A percentile compares a stretch with the other conserved stretches of the same genome.
Conservation (phyloP, 2,888 invertebrate species). For the Metalampra italica region DNA sequence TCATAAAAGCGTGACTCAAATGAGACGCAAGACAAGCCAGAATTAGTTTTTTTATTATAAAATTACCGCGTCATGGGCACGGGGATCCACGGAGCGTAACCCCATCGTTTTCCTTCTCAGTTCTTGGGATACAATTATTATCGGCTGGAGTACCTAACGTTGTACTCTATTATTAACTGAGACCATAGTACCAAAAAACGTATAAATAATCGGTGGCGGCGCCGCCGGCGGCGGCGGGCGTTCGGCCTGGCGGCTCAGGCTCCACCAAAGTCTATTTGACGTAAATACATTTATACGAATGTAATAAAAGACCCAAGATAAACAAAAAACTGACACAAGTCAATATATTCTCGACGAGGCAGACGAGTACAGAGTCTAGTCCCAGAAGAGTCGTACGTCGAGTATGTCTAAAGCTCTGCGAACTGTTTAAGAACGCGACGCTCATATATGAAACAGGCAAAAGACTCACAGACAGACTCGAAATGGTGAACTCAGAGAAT, state of each 20-base stretch:
- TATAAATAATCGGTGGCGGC: constrained; percentile 37
- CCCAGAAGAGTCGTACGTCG: too few species aligned
- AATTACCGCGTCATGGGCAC: constrained; percentile 62
- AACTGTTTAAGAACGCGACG: too few species aligned
- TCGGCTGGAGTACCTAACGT: constrained; percentile 26
- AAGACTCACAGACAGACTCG: too few species aligned
- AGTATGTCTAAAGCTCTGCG: too few species aligned
- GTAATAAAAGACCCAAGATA: too few species aligned
- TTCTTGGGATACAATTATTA: constrained; percentile 71
- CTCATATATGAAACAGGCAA: too few species aligned
- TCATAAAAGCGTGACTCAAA: constrained; percentile 25
- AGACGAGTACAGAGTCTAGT: too few species aligned
- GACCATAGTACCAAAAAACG: constrained; percentile 36
- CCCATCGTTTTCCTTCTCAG: constrained; percentile 57
- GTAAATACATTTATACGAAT: too few species aligned
- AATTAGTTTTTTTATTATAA: constrained; percentile 35
- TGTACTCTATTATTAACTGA: constrained; percentile 36
- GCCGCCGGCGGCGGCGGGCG: constrained; percentile 17
- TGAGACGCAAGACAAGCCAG: constrained; percentile 27
- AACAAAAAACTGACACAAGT: too few species aligned
- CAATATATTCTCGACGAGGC: too few species aligned
- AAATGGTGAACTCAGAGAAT: too few species aligned
- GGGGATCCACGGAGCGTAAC: constrained; percentile 58
- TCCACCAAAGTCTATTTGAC: too few species aligned
- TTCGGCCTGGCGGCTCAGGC: not conserved